Evolutionary conservation across 2,888 invertebrate genomes (phyloP), one percentile per base, ranked within the genome.

Genomic region (Sesia apiformis): DNA sequence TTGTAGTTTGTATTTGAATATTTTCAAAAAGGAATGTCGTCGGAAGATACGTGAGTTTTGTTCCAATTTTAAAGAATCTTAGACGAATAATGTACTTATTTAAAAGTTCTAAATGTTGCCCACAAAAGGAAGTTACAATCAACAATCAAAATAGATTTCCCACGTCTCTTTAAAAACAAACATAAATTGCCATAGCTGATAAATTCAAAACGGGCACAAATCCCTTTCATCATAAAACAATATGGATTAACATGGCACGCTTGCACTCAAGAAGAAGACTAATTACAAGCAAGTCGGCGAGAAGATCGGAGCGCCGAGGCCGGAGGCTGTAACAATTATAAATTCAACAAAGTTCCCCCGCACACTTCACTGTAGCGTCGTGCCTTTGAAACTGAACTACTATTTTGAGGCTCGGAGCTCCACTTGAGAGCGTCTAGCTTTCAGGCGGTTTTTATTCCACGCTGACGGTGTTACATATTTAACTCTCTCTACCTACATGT

Each of bases 351-450:
- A 67, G 64, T 63, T 66, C 56, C 56, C 52, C 60, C 40, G 50
- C 38, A 52, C 52, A 52, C 52, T 52, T 38, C 40, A 40, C 6
- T 40, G 39, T 55, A 51, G 58, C 54, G 53, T 49, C 55, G 57
- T 55, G 59, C 61, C 62, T 63, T 63, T 62, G 62, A 61, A 59
- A 66, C 55, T 56, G 55, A 58, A 55, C 60, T 56, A 58, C 60
- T 61, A 60, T 62, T 66, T 61, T 59, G 61, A 55, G 56, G 58
- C 38, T 51, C 38, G 57, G 58, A 59, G 59, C 57, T 56, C 59
- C 66, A 64, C 69, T 74, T 65, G 65, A 72, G 68, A 64, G 67
- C 65, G 70, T 69, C 73, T 72, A 71, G 70, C 73, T 76, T 76
- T 75, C 72, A 72, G 64, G 39, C 40, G 40, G 60, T 63, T 64